Conservation (phyloP, 2,113 vertebrate species). For the Archilochus colubris region DNA sequence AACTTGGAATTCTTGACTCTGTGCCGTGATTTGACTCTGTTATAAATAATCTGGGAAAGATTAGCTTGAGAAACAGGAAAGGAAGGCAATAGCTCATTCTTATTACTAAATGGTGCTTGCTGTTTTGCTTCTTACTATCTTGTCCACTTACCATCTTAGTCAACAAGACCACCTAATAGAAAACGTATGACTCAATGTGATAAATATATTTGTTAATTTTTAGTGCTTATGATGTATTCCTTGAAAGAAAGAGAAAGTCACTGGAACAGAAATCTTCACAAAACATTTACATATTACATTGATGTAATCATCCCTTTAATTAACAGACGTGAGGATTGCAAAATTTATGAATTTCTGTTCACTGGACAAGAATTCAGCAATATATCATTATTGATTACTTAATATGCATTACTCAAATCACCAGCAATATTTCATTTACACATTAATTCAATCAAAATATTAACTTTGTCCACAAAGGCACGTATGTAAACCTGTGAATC, state of each 20-base stretch:
- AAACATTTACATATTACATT: not conserved
- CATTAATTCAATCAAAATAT: not conserved
- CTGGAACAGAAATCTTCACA: not conserved
- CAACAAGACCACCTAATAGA: not conserved
- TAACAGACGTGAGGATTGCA: not conserved
- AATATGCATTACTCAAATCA: not conserved
- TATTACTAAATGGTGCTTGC: not conserved
- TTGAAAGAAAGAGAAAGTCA: not conserved
- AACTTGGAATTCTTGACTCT: not conserved
- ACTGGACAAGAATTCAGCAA: not conserved
- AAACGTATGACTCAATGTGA: not conserved
- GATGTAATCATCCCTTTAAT: not conserved
- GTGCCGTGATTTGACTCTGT: not conserved
- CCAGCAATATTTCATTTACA: not conserved
- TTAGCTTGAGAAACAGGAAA: not conserved
- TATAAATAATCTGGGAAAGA: not conserved
- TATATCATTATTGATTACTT: not conserved
- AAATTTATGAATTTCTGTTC: not conserved
- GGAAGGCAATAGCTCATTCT: not conserved
- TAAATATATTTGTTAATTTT: not conserved
- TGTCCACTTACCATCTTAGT: not conserved
- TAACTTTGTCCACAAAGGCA: not conserved
- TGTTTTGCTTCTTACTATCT: not conserved
- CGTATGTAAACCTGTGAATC: accelerated
- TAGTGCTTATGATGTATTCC: not conserved